Evolutionary conservation across 2,888 invertebrate genomes (phyloP).

Genomic region (Drosophila quinaria): DNA sequence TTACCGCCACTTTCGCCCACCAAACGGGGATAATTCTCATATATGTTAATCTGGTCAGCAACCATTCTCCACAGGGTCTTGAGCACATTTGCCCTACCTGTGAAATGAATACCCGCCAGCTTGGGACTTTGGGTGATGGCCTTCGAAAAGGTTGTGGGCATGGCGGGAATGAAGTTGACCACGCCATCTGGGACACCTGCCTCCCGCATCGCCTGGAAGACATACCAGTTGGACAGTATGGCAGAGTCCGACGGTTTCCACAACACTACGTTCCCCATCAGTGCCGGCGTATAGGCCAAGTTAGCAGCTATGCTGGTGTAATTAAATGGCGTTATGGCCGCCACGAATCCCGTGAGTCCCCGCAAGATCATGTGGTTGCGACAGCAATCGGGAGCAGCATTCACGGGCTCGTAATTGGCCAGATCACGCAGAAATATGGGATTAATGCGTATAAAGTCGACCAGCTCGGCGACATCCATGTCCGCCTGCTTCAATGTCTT

Average conservation of each 20-base stretch:
- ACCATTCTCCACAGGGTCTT: constrained; percentile 96
- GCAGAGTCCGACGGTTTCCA: constrained; percentile 99
- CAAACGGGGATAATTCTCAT: constrained; percentile 95
- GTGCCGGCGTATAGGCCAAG: constrained; percentile 93
- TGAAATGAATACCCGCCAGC: constrained; percentile 97
- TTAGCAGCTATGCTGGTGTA: constrained; percentile 99
- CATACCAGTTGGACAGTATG: constrained; percentile 96
- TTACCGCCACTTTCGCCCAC: constrained; percentile 99
- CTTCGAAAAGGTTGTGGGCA: constrained; percentile 96
- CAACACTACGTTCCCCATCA: constrained; percentile 96
- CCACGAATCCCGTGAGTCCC: constrained; percentile 98
- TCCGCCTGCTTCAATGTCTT: constrained; percentile 98
- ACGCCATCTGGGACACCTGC: constrained; percentile 98
- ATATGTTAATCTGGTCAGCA: constrained; percentile 92
- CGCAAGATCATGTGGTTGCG: constrained; percentile 93
- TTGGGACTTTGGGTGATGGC: constrained; percentile 92
- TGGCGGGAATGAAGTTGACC: constrained; percentile 97
- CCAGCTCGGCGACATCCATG: constrained; percentile 96
- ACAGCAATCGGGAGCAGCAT: constrained; percentile 89
- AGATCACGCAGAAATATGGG: constrained; percentile 92
- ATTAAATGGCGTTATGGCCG: constrained; percentile 98
- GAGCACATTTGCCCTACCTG: constrained; percentile 97
- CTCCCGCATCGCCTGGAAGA: constrained; percentile 96
- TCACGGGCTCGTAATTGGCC: constrained; percentile 95
- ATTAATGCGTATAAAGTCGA: constrained; percentile 96